phyloP scores from a whole-genome alignment of 2,888 invertebrate species.

The Eristalinus sepulchralis region DNA sequence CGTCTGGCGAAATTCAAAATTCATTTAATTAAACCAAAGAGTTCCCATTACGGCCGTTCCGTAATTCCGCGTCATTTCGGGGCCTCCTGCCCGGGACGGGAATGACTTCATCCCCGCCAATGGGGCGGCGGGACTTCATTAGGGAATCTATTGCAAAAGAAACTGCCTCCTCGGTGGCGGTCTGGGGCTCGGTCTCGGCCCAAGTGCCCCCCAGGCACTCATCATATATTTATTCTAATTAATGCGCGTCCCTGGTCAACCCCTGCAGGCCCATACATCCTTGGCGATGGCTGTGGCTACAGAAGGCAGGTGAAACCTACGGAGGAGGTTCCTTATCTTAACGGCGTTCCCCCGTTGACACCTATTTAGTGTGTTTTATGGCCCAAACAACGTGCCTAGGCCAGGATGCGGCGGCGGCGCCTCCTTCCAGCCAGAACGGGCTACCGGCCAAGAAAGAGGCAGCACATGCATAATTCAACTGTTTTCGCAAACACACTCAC shows the following conservation, averaged over 20 bases:
- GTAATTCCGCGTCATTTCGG: constrained; percentile 22
- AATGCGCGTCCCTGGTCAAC: constrained; percentile 65
- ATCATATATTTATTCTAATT: constrained; percentile 69
- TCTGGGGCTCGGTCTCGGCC: background rate
- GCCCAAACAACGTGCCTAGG: constrained; percentile 17
- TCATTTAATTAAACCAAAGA: constrained; percentile 71
- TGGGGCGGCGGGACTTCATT: constrained; percentile 40
- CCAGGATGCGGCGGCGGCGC: background rate
- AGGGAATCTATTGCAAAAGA: constrained; percentile 44
- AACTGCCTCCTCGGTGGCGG: constrained; percentile 23
- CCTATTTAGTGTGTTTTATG: constrained; percentile 67
- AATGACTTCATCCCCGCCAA: constrained; percentile 22
- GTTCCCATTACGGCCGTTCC: constrained; percentile 50
- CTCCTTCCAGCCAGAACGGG: background rate
- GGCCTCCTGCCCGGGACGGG: background rate
- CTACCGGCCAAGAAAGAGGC: constrained; percentile 35
- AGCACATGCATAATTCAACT: constrained; percentile 62
- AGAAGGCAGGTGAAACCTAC: constrained; percentile 9
- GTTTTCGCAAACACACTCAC: constrained; percentile 23
- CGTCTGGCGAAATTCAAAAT: constrained; percentile 55
- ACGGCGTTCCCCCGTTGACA: constrained; percentile 66
- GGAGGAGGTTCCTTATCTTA: constrained; percentile 61
- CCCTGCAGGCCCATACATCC: constrained; percentile 64
- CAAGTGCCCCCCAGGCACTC: constrained; percentile 62
- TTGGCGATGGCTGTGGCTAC: constrained; percentile 30